phyloP scores from a whole-genome alignment of 2,797 vertebrate genomes.

The Novumbra hubbsi region DNA sequence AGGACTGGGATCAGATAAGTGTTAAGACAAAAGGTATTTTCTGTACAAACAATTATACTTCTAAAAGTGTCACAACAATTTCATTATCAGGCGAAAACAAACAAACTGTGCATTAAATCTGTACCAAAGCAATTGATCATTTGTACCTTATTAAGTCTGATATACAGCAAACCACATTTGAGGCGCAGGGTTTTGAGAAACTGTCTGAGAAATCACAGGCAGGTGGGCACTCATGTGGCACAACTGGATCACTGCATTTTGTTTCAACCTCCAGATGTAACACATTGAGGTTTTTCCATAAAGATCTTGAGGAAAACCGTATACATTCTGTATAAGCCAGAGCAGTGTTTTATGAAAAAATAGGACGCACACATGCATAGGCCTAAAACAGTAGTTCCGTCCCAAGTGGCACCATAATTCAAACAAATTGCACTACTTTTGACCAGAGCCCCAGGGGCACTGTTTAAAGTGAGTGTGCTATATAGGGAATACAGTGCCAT shows the following conservation, averaged over 20 bases:
- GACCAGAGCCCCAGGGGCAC: not conserved
- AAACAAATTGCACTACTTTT: not conserved
- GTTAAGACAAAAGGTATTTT: slow-evolving; percentile 67
- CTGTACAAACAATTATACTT: slow-evolving; percentile 53
- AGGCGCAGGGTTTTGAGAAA: slow-evolving; percentile 72
- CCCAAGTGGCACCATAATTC: not conserved
- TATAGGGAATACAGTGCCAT: not conserved
- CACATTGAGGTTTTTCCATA: not conserved
- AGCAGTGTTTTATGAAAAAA: not conserved
- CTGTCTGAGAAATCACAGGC: slow-evolving; percentile 54
- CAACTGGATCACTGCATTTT: slow-evolving; percentile 21
- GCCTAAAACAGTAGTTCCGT: not conserved
- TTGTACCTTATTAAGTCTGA: slow-evolving; percentile 64
- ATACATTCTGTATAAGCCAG: not conserved
- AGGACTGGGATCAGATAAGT: slow-evolving; percentile 73
- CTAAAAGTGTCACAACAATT: slow-evolving; percentile 71
- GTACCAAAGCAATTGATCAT: slow-evolving; percentile 69
- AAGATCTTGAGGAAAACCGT: not conserved
- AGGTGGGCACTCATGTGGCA: slow-evolving; percentile 67
- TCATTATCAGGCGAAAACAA: slow-evolving; percentile 64
- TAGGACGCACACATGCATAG: not conserved
- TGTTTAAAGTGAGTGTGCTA: not conserved
- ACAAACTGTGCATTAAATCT: slow-evolving; percentile 61
- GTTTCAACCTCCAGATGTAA: not conserved
- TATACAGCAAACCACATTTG: slow-evolving; percentile 79